A percentile compares a stretch with the other conserved stretches of the same genome.
phyloP scores from a whole-genome alignment of 2,113 vertebrate genomes.

The Xyliphius kryptos region DNA sequence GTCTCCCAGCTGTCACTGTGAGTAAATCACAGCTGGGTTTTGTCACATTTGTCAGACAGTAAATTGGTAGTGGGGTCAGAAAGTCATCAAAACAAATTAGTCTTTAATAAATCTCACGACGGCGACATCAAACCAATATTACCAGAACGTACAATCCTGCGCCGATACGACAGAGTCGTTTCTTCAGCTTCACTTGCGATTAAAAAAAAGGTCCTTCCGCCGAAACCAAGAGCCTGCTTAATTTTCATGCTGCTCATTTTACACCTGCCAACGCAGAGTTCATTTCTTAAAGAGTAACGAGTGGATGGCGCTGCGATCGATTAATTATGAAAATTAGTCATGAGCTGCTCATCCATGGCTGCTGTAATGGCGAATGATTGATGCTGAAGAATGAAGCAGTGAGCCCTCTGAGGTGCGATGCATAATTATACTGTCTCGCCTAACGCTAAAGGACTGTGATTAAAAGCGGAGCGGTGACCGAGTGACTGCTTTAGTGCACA shows the following conservation, averaged over 20 bases:
- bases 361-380: conserved; percentile 37
- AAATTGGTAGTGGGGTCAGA: conserved; percentile 20
- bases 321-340: conserved; percentile 41
- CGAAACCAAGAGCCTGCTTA: neutral
- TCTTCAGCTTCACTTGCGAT: too few relatives aligned
- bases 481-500: neutral
- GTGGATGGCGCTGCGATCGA: conserved; percentile 16
- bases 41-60: conserved; percentile 23
- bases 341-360: conserved; percentile 25
- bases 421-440: conserved; percentile 35
- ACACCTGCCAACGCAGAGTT: conserved; percentile 14
- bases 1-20: conserved; percentile 27
- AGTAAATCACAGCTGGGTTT: conserved; percentile 26
- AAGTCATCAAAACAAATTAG: conserved; percentile 18
- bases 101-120: conserved; percentile 22
- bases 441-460: conserved; percentile 27
- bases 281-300: conserved; percentile 15
- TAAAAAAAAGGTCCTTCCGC: neutral
- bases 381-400: conserved; percentile 32
- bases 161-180: too few relatives aligned
- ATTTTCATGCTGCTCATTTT: neutral
- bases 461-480: conserved; percentile 24
- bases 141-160: too few relatives aligned
- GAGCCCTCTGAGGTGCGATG: conserved; percentile 27
- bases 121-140: conserved; percentile 6